Percentiles rank a stretch among this genome's conserved stretches.
Evolutionary conservation across 2,888 invertebrate genomes (phyloP).

Genomic region (Tipula helvola): DNA sequence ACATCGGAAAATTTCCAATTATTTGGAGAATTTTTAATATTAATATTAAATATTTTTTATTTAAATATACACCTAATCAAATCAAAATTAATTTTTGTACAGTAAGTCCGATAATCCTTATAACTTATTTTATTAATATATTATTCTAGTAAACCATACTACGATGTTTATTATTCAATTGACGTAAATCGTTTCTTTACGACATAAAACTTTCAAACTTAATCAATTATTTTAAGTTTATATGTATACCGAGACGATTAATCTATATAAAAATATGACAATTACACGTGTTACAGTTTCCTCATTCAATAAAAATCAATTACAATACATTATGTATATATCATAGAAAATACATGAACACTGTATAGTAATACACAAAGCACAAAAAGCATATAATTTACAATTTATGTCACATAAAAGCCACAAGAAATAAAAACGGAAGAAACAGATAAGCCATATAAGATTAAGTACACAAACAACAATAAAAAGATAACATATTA

Average conservation of each 20-base stretch:
- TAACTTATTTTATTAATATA: no score
- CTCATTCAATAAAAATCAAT: neutral
- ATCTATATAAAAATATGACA: neutral
- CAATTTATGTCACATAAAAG: neutral
- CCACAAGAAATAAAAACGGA: neutral
- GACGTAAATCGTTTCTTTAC: neutral
- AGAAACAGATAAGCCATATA: neutral
- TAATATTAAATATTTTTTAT: no score
- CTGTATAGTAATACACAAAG: neutral
- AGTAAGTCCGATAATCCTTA: no score
- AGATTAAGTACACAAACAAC: neutral
- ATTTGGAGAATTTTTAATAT: no score
- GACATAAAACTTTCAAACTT: neutral
- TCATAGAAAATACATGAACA: neutral
- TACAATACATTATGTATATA: neutral
- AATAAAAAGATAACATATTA: neutral
- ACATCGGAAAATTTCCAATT: no score
- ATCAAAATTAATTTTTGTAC: no score
- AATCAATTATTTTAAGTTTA: neutral
- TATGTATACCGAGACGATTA: neutral
- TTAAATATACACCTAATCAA: no score
- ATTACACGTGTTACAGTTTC: neutral
- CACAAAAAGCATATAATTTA: neutral
- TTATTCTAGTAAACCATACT: no score
- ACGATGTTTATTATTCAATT: neutral